Evolutionary conservation across 2,888 invertebrate genomes (phyloP), one percentile per base, ranked within the genome.

Genomic region (Anorthoa munda): DNA sequence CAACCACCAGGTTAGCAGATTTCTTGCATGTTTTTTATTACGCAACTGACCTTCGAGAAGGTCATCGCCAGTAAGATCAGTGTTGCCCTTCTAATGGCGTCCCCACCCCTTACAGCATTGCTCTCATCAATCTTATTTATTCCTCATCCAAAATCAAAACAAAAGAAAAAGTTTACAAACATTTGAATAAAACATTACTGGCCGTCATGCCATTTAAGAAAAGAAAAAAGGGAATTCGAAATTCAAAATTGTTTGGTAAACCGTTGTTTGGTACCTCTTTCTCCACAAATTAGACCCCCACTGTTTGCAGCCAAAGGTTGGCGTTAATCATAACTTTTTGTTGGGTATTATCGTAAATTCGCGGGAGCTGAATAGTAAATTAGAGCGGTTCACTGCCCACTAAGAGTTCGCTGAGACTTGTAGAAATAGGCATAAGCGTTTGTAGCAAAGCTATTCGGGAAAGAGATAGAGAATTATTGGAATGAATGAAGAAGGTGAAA

Each of bases 281-380:
- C 72, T 69, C 56, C 75, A 76, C 84, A 87, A 89, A 88, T 88
- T 84, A 88, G 77, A 67, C 59, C 60, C 86, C 75, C 46, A 61
- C 80, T 78, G 77, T 77, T 80, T 76, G 64, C 63, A 64, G 72
- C 72, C 66, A 75, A 75, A 77, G 77, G 68, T 79, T 82, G 74
- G 82, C 83, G 84, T 87, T 87, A 92, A 92, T 92, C 92, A 92
- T 89, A 92, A 92, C 90, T 92, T 93, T 91, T 90, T 90, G 87
- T 79, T 67, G 80, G 87, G 89, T 87, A 91, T 93, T 92, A 91
- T 86, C 92, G 91, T 93, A 93, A 92, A 92, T 92, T 85, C 66
- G 66, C 69, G 45, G 64, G 73, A 80, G 73, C 51, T 79, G 82
- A 85, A 83, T 83, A 81, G 83, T 87, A 85, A 89, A 88, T 89